Evolutionary conservation across 1,140 invertebrate species (phyloP).

Genomic region (Caenorhabditis latens): DNA sequence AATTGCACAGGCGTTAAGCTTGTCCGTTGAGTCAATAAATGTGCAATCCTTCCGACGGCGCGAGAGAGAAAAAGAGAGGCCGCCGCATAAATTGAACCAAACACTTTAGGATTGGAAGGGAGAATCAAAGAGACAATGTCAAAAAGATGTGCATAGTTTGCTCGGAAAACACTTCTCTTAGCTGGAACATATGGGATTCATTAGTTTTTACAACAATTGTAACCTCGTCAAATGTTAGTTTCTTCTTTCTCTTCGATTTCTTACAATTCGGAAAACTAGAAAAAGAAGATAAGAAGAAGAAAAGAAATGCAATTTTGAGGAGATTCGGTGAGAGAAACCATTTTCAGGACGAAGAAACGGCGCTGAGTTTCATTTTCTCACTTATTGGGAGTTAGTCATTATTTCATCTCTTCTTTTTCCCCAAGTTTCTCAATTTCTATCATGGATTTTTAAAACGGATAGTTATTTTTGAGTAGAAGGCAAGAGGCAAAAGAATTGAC

Average conservation of each 20-base stretch:
- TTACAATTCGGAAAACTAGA: background rate
- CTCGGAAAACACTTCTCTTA: background rate
- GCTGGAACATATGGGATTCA: constrained; percentile 12
- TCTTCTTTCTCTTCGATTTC: constrained; percentile 21
- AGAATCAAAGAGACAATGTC: background rate
- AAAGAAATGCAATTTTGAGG: background rate
- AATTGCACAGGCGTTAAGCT: constrained; percentile 55
- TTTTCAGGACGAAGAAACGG: background rate
- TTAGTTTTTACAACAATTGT: background rate
- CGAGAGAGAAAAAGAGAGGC: constrained; percentile 1
- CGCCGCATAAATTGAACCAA: constrained; percentile 51
- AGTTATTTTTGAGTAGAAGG: too few species aligned
- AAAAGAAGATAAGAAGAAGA: background rate
- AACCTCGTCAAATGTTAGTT: background rate
- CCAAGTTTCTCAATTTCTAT: too few species aligned
- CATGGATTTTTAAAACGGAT: too few species aligned
- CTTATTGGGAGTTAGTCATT: too few species aligned
- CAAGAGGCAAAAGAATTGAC: background rate
- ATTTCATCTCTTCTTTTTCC: too few species aligned
- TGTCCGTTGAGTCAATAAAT: constrained; percentile 46
- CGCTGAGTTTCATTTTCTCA: background rate
- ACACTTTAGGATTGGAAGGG: constrained; percentile 14
- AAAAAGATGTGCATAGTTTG: constrained; percentile 16
- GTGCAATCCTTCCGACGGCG: constrained; percentile 49
- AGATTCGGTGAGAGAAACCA: background rate